Evolutionary conservation across 1,140 invertebrate species (phyloP).

Genomic region (Cydia amplana): DNA sequence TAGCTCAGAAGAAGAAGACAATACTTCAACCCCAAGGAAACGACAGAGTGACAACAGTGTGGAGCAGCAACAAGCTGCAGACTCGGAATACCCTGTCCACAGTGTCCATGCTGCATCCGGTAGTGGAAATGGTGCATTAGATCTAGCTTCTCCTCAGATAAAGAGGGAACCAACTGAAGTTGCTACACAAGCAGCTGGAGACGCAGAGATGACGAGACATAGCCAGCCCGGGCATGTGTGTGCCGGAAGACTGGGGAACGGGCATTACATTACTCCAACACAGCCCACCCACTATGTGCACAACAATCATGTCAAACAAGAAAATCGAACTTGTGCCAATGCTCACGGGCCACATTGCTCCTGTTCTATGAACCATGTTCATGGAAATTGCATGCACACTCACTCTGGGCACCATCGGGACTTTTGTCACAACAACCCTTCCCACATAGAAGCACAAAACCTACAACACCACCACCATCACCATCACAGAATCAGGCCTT

Average conservation of each 20-base stretch:
- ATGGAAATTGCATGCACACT: slow-evolving; percentile 30
- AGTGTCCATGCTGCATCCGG: slow-evolving; percentile 33
- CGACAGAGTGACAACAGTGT: slow-evolving; percentile 52
- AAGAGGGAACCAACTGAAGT: slow-evolving; percentile 58
- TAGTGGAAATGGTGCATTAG: slow-evolving; percentile 34
- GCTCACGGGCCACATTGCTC: slow-evolving; percentile 39
- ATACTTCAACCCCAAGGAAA: slow-evolving; percentile 57
- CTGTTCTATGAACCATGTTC: slow-evolving; percentile 43
- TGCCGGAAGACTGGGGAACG: slow-evolving; percentile 9
- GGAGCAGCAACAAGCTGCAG: slow-evolving; percentile 37
- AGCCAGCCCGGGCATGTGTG: slow-evolving; percentile 21
- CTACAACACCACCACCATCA: slow-evolving; percentile 52
- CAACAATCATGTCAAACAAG: slow-evolving; percentile 48
- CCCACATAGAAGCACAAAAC: slow-evolving; percentile 21
- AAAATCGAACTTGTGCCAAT: slow-evolving; percentile 36
- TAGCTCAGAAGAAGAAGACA: slow-evolving; percentile 76
- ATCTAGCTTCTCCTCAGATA: slow-evolving; percentile 41
- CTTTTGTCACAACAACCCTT: slow-evolving; percentile 45
- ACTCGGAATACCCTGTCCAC: slow-evolving; percentile 37
- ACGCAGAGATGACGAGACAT: slow-evolving; percentile 26
- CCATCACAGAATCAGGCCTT: slow-evolving; percentile 43
- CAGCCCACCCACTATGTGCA: slow-evolving; percentile 33
- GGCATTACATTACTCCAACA: slow-evolving; percentile 33
- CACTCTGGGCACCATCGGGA: slow-evolving; percentile 36
- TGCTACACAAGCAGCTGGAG: slow-evolving; percentile 35